Evolutionary conservation across 2,797 vertebrate species (phyloP).

Genomic region (Acridotheres tristis): DNA sequence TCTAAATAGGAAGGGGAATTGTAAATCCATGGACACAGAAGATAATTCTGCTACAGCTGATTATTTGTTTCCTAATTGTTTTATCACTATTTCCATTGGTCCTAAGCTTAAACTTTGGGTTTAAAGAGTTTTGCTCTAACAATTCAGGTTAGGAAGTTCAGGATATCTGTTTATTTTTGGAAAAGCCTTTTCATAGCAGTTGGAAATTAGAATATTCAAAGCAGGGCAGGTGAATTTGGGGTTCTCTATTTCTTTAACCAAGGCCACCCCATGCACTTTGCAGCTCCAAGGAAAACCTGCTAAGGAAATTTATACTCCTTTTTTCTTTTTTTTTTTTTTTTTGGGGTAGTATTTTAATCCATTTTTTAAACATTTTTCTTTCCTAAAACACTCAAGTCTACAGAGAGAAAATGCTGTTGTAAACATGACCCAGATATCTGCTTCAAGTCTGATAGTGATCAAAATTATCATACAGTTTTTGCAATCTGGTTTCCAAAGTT

Average conservation of each 20-base stretch:
- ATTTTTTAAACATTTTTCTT: background rate
- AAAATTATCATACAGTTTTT: constrained; percentile 20
- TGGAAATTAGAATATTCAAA: background rate
- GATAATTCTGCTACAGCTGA: background rate
- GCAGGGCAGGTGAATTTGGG: background rate
- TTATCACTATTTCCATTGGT: background rate
- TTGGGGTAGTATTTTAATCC: background rate
- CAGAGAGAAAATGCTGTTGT: background rate
- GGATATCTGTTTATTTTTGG: background rate
- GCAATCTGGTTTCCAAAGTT: constrained; percentile 25
- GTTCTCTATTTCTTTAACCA: background rate
- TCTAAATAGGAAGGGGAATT: constrained; percentile 24
- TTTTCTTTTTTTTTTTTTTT: background rate
- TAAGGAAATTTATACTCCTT: background rate
- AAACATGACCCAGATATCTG: constrained; percentile 47
- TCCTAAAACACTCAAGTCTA: background rate
- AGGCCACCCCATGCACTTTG: background rate
- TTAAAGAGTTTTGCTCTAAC: background rate
- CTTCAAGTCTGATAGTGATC: constrained; percentile 18
- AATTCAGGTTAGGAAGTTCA: background rate
- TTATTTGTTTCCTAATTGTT: background rate
- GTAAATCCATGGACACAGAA: background rate
- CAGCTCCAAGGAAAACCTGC: background rate
- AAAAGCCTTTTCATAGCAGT: background rate
- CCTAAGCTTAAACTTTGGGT: background rate